phyloP scores from a whole-genome alignment of 2,113 vertebrate genomes.

The Tapirus terrestris region DNA sequence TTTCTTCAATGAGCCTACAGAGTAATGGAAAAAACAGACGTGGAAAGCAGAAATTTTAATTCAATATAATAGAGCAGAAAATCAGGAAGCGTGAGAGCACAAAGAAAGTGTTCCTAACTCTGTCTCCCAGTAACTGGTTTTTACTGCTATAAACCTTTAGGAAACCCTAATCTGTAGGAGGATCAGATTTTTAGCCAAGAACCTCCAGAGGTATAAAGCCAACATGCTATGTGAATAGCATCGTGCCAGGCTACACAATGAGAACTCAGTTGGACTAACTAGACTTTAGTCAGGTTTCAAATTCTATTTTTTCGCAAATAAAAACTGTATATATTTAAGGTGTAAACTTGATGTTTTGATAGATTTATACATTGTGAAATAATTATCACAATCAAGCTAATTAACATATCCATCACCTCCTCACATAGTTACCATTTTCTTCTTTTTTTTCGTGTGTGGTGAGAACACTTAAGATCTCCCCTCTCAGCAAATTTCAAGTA shows the following conservation, averaged over 20 bases:
- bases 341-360: background rate
- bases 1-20: background rate
- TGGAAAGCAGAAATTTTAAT: background rate
- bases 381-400: background rate
- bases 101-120: background rate
- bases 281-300: slow-evolving; percentile 31
- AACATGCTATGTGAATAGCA: background rate
- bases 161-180: background rate
- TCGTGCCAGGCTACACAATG: slow-evolving; percentile 34
- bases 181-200: background rate
- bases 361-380: background rate
- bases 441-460: background rate
- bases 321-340: background rate
- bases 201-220: background rate
- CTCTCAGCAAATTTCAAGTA: background rate
- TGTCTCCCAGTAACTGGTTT: background rate
- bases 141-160: slow-evolving; percentile 8
- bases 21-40: background rate
- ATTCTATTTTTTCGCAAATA: background rate
- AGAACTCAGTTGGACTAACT: slow-evolving; percentile 37
- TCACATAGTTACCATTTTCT: background rate
- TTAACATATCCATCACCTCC: background rate
- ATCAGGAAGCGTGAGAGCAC: background rate
- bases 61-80: background rate
- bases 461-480: background rate